A percentile compares a stretch with the other conserved stretches of the same genome.
phyloP scores from a whole-genome alignment of 2,113 vertebrate genomes.

The Axis porcinus region DNA sequence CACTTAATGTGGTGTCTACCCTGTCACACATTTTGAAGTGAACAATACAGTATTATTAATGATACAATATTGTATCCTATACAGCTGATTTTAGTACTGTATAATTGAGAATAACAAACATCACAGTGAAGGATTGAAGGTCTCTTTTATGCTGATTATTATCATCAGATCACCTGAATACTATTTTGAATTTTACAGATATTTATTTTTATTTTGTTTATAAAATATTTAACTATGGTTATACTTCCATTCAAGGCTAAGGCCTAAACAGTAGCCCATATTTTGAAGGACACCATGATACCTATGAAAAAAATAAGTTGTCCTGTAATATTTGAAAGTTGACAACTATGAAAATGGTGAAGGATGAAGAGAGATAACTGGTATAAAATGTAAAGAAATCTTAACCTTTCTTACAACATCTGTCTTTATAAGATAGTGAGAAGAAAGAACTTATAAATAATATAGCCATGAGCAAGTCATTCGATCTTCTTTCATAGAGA shows the following conservation, averaged over 20 bases:
- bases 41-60: not conserved
- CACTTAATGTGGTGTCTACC: not conserved
- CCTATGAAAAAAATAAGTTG: constrained; percentile 21
- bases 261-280: not conserved
- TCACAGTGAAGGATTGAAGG: not conserved
- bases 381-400: not conserved
- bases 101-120: not conserved
- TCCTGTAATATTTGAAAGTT: constrained; percentile 8
- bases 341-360: not conserved
- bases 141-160: not conserved
- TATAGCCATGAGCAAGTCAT: constrained; percentile 20
- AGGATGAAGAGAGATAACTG: not conserved
- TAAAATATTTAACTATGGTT: not conserved
- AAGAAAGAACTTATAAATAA: constrained; percentile 42
- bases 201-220: not conserved
- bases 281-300: not conserved
- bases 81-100: not conserved
- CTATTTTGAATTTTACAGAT: not conserved
- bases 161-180: not conserved
- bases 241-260: not conserved
- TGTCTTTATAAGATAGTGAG: not conserved
- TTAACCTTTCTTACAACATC: not conserved
- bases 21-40: not conserved
- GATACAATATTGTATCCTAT: not conserved
- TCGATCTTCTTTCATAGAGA: constrained; percentile 10